A percentile compares a stretch with the other conserved stretches of the same genome.
phyloP scores from a whole-genome alignment of 2,888 invertebrate genomes.

The Alloscopus bannaensis region DNA sequence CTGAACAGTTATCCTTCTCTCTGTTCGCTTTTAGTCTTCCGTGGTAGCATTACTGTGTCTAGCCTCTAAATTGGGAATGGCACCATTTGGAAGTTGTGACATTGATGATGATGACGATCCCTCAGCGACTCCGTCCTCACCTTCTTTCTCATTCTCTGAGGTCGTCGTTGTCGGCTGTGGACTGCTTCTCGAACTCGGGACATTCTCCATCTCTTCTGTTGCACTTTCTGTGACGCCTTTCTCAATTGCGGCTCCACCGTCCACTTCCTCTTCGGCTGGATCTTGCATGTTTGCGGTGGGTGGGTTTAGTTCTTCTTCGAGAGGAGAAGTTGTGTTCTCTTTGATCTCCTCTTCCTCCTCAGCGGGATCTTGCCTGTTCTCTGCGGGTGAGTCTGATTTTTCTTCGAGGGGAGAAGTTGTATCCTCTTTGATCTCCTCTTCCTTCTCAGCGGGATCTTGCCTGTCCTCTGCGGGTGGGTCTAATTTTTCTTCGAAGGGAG shows the following conservation, averaged over 20 bases:
- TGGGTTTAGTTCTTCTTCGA: background rate
- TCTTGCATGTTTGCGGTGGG: background rate
- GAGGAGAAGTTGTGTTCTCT: no score
- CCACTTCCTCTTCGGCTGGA: no score
- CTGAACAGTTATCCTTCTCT: no score
- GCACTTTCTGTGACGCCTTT: constrained; percentile 10
- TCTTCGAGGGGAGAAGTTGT: background rate
- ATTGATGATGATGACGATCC: constrained; percentile 13
- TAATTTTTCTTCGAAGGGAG: background rate
- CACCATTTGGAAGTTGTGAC: constrained; percentile 61
- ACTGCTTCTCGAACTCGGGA: no score
- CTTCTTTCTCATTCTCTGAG: background rate
- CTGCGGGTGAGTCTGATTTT: background rate
- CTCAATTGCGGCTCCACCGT: background rate
- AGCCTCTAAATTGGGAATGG: constrained; percentile 41
- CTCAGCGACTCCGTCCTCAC: background rate
- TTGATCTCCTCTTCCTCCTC: background rate
- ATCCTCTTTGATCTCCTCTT: background rate
- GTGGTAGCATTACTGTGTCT: constrained; percentile 11
- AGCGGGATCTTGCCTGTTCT: background rate
- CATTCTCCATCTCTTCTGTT: background rate
- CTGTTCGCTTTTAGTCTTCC: constrained; percentile 24
- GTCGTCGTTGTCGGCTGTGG: no score
- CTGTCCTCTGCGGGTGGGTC: background rate
- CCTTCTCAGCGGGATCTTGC: no score